These are phyloP conservation scores for Subacronicta megacephala DNA, from an alignment of 2,888 invertebrate genomes.

Conservation along the genomic window DNA sequence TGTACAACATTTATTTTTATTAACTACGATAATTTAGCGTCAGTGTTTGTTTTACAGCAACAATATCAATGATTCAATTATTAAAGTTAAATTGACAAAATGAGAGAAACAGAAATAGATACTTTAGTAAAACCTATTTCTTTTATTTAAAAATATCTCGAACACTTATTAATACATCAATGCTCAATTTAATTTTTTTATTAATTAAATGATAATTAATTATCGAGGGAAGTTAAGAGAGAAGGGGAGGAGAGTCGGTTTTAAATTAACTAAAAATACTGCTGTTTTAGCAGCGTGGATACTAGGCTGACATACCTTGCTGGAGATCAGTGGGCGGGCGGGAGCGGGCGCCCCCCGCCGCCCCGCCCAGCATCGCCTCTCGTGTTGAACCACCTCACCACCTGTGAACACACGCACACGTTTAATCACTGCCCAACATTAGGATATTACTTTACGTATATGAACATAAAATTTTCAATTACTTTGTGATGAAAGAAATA, in stretches of 20 bases:
- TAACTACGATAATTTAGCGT: slow-evolving; percentile 10
- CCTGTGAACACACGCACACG: slow-evolving; percentile 66
- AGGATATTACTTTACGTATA: neutral
- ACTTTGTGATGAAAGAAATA: no score
- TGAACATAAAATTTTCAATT: no score
- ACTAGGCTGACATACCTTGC: slow-evolving; percentile 83
- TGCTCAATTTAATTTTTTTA: no score
- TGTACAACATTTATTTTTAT: slow-evolving; percentile 67
- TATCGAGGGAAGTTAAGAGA: no score
- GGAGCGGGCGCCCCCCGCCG: slow-evolving; percentile 89
- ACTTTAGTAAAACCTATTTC: no score
- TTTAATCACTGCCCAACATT: slow-evolving; percentile 19
- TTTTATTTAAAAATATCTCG: no score
- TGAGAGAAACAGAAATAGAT: no score
- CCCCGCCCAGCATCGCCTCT: slow-evolving; percentile 88
- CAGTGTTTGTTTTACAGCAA: slow-evolving; percentile 9
- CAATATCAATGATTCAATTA: slow-evolving; percentile 1
- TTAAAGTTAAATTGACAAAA: no score
- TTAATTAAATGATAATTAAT: no score
- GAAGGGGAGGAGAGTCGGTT: neutral
- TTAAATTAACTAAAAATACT: slow-evolving; percentile 26
- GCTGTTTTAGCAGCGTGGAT: slow-evolving; percentile 51
- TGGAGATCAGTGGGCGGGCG: slow-evolving; percentile 88
- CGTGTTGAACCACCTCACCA: slow-evolving; percentile 82
- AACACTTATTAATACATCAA: no score